Percentiles rank a stretch among this genome's conserved stretches.
phyloP scores from a whole-genome alignment of 2,113 vertebrate genomes.

The Hydrochoerus hydrochaeris region DNA sequence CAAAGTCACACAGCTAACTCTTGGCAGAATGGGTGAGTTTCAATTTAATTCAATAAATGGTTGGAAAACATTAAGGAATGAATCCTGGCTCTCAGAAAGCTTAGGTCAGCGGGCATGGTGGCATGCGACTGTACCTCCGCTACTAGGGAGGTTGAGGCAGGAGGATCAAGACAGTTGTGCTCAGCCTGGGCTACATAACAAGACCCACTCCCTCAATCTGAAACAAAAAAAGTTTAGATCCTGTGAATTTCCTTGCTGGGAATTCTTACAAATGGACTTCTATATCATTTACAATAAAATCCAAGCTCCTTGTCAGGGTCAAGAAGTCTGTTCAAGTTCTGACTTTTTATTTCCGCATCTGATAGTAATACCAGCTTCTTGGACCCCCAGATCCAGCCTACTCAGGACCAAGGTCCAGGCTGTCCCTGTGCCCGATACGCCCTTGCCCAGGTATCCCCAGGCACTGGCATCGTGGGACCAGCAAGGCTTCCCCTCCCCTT shows the following conservation, averaged over 20 bases:
- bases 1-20: background rate
- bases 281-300: background rate
- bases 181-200: background rate
- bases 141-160: background rate
- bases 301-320: background rate
- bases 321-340: background rate
- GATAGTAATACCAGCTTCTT: background rate
- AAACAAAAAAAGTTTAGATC: background rate
- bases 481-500: no score
- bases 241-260: background rate
- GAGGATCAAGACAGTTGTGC: background rate
- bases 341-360: background rate
- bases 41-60: slow-evolving; percentile 29
- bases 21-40: slow-evolving; percentile 15
- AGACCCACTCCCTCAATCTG: background rate
- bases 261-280: background rate
- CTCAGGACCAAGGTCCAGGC: background rate
- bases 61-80: slow-evolving; percentile 48
- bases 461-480: background rate
- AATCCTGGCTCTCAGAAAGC: background rate
- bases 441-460: background rate
- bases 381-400: background rate
- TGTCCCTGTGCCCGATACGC: background rate
- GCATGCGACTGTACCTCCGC: background rate
- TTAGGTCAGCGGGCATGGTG: background rate